Evolutionary conservation across 2,113 vertebrate genomes (phyloP), one percentile per base, ranked within the genome.

Genomic region (Ammospiza caudacuta): DNA sequence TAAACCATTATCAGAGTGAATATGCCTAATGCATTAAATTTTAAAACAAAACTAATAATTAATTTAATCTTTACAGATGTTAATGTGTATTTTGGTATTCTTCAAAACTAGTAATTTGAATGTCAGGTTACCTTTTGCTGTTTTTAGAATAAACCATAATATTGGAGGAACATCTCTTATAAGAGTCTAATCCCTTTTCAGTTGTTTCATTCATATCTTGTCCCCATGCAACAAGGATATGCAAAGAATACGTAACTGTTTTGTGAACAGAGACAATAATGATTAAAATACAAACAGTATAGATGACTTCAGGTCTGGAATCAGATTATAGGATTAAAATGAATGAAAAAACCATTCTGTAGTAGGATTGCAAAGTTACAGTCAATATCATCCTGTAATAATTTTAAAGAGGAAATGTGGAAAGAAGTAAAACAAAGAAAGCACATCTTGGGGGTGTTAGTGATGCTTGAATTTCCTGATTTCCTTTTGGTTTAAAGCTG

Each of bases 321-420:
- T 98, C 89, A 94, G 98, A 98, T 98, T 98, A 98, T 95, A 91
- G 96, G 97, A 98, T 98, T 98, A 98, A 97, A 97, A 96, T 92
- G 96, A 97, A 96, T 92, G 94, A 75, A 96, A 85, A 95, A 97
- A 86, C 5, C 61, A 80, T 84, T 88, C 83, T 83, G 70, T 94
- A 85, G 81, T 95, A 95, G 94, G 95, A 97, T 95, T 97, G 92
- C 94, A 93, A 97, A 96, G 87, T 97, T 91, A 64, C 83, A 90
- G 86, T 98, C 97, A 94, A 91, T 97, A 96, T 77, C 58, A 73
- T 89, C 80, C 88, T 96, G 86, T 96, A 94, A 96, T 97, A 97
- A 96, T 96, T 96, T 95, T 91, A 72, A 91, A 92, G 81, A 49
- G 41, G 44, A 96, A 96, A 95, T 88, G 51, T 93, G 20, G 8